Conservation (phyloP, 2,113 vertebrate species). For the Charadrius vociferus region DNA sequence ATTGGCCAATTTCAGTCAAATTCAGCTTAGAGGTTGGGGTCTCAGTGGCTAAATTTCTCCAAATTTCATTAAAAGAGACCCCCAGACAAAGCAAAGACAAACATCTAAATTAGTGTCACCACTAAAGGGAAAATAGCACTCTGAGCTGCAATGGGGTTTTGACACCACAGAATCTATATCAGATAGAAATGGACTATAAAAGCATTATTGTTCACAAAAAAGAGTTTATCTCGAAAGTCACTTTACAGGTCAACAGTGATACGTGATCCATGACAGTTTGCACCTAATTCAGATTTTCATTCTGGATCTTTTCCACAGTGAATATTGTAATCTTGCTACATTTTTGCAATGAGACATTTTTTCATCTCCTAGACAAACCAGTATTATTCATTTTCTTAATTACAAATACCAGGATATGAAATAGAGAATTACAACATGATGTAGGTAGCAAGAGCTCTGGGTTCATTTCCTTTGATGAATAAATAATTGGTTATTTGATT, state of each 20-base stretch:
- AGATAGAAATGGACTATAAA: not conserved
- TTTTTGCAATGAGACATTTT: not conserved
- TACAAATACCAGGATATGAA: not conserved
- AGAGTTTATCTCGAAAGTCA: not conserved
- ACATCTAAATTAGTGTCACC: not conserved
- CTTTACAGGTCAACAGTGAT: not conserved
- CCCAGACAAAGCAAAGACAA: not conserved
- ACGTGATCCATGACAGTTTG: not conserved
- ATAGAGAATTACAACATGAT: not conserved
- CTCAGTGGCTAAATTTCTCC: not conserved
- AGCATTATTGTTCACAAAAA: not conserved
- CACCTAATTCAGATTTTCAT: not conserved
- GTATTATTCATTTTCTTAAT: not conserved
- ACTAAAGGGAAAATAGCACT: not conserved
- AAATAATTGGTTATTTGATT: conserved; percentile 41
- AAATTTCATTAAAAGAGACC: not conserved
- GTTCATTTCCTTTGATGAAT: conserved; percentile 54
- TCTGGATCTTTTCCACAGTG: not conserved
- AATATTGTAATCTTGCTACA: not conserved
- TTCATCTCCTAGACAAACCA: not conserved
- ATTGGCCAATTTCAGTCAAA: not conserved
- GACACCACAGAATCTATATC: not conserved
- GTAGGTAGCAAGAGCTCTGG: not conserved
- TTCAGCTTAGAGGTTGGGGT: not conserved
- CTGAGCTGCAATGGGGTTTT: not conserved